Evolutionary conservation across 1,140 invertebrate genomes (phyloP), one percentile per base, ranked within the genome.

Genomic region (Kradibia gibbosae): DNA sequence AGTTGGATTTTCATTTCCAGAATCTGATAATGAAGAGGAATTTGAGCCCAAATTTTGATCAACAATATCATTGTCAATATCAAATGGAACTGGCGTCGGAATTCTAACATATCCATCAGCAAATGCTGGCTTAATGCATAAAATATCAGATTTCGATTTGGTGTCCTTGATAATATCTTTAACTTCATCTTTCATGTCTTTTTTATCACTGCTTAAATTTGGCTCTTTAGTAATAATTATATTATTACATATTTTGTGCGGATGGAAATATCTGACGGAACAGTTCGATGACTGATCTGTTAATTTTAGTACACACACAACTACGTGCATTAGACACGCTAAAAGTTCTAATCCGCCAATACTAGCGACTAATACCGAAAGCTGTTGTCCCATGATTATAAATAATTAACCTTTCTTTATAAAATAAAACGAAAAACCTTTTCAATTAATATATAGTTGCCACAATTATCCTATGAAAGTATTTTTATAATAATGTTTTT

Each of bases 291-390:
- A 85, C 34, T 87, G 82, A 74, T 86, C 81, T 42, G 86, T 85
- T 10, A 82, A 82, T 75, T 85, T 85, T 57, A 86, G 78, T 34
- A 93, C 84, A 75, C 93, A 91, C 78, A 92, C 90, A 36, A 91
- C 85, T 53, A 94, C 91, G 85, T 93, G 93, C 83, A 90, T 89
- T 62, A 93, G 87, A 82, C 93, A 94, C 53, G 93, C 92, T 22
- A 94, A 86, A 22, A 95, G 91, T 88, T 96, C 95, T 79, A 94
- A 79, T 4, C 94, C 93, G 74, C 95, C 95, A 31, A 94, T 93
- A 86, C 95, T 95, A n/a, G 94, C 92, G 81, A 96, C 92, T 36
- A 96, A 87, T 85, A 95, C 90, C 17, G 95, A 95, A 67, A 96
- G 89, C 80, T 96, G 87, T 28, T 95, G 88, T 85, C 94, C 94